Conservation (phyloP, 2,888 invertebrate genomes). For the Tachystola acroxantha region DNA sequence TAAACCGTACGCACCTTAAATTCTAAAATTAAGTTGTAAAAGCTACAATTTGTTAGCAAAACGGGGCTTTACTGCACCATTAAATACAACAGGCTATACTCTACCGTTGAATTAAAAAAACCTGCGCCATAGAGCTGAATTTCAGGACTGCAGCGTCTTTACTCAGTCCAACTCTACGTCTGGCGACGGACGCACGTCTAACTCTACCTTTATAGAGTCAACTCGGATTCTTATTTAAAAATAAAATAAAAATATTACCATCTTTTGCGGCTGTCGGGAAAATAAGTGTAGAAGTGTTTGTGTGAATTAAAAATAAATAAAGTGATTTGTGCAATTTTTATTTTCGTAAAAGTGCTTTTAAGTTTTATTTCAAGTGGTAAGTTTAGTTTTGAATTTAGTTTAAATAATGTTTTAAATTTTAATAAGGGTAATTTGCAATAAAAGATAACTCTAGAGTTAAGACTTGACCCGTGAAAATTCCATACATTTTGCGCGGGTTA, state of each 20-base stretch:
- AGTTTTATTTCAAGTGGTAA: neutral
- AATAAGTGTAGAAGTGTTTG: no score
- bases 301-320: neutral
- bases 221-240: neutral
- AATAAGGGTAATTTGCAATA: no score
- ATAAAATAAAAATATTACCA: no score
- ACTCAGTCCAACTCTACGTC: neutral
- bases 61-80: neutral
- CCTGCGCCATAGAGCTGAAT: neutral
- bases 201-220: neutral
- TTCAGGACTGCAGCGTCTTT: neutral
- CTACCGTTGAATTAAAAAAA: neutral
- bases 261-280: no score
- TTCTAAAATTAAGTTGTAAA: no score
- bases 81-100: neutral
- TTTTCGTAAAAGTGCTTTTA: no score
- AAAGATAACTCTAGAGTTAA: no score
- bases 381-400: neutral
- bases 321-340: neutral
- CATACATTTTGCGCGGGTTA: no score
- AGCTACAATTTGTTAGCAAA: no score
- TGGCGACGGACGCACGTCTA: neutral
- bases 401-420: no score
- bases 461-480: no score
- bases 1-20: no score